Conservation (phyloP, 2,113 vertebrate genomes). For the Saguinus imperator region DNA sequence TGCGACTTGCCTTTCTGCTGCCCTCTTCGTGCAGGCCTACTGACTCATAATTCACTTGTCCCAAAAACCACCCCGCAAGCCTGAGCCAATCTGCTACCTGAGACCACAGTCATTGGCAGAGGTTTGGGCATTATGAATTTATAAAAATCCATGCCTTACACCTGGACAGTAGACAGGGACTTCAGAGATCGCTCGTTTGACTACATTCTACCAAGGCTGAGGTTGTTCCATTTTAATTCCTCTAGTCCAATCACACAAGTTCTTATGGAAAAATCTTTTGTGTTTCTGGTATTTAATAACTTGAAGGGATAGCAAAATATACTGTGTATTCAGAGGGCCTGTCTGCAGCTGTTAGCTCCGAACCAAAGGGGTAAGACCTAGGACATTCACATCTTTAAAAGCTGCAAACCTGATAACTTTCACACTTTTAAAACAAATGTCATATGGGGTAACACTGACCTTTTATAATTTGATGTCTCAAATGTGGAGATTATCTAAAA, state of each 20-base stretch:
- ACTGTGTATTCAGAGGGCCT: constrained; percentile 57
- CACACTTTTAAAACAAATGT: constrained; percentile 60
- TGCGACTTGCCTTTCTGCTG: constrained; percentile 57
- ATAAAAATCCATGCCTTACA: constrained; percentile 37
- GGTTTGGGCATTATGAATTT: constrained; percentile 59
- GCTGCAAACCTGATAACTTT: constrained; percentile 77
- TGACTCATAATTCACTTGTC: constrained; percentile 63
- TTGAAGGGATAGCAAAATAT: constrained; percentile 59
- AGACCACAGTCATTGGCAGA: constrained; percentile 54
- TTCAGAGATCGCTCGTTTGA: constrained; percentile 61
- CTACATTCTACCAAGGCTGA: constrained; percentile 65
- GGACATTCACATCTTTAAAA: constrained; percentile 66
- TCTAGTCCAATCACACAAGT: constrained; percentile 46
- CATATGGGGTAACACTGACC: constrained; percentile 43
- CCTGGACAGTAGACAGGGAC: constrained; percentile 31
- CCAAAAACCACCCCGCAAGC: neutral
- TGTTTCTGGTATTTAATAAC: constrained; percentile 72
- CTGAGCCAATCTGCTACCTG: constrained; percentile 53
- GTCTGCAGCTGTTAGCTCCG: constrained; percentile 74
- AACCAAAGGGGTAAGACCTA: constrained; percentile 71
- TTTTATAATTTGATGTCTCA: constrained; percentile 69
- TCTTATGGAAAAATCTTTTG: constrained; percentile 67
- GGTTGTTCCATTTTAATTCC: constrained; percentile 63
- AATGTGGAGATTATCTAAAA: constrained; percentile 72
- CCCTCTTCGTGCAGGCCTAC: constrained; percentile 29